These are phyloP conservation scores for Metacarcinus magister DNA, from an alignment of 2,888 invertebrate species.

Conservation along the genomic window DNA sequence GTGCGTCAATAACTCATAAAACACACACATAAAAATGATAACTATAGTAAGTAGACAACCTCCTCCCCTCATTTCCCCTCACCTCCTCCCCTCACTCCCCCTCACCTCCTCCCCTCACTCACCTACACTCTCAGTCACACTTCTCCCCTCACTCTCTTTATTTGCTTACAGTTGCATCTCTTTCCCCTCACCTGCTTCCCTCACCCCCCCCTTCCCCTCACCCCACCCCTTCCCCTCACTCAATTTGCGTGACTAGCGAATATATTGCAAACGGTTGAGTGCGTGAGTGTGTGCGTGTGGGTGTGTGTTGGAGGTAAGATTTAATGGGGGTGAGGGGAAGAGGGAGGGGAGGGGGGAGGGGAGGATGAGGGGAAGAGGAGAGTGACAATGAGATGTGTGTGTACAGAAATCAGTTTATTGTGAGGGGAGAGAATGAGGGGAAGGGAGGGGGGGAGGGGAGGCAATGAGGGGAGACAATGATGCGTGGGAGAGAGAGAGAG, in stretches of 20 bases:
- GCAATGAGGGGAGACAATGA: background rate
- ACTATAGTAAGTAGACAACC: background rate
- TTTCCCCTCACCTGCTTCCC: too few relatives aligned
- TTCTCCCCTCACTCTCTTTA: background rate
- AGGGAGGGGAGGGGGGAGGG: background rate
- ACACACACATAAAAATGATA: background rate
- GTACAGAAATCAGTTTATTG: conserved; percentile 1
- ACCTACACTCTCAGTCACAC: background rate
- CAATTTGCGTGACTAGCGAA: background rate
- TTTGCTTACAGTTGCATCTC: background rate
- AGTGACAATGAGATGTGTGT: background rate
- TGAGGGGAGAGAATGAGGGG: background rate
- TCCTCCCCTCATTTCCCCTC: background rate
- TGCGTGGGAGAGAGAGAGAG: background rate
- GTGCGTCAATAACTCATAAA: background rate
- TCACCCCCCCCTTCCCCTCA: too few relatives aligned
- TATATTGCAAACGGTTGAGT: background rate
- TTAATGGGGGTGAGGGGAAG: background rate
- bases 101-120: background rate
- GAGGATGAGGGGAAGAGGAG: background rate
- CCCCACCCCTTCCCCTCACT: background rate
- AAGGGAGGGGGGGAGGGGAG: background rate
- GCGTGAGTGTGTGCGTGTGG: background rate
- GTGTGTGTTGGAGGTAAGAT: background rate
- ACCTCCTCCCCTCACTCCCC: background rate